Base-by-base conservation (phyloP, 2,888 invertebrate species). In the Agrochola circellaris region DNA sequence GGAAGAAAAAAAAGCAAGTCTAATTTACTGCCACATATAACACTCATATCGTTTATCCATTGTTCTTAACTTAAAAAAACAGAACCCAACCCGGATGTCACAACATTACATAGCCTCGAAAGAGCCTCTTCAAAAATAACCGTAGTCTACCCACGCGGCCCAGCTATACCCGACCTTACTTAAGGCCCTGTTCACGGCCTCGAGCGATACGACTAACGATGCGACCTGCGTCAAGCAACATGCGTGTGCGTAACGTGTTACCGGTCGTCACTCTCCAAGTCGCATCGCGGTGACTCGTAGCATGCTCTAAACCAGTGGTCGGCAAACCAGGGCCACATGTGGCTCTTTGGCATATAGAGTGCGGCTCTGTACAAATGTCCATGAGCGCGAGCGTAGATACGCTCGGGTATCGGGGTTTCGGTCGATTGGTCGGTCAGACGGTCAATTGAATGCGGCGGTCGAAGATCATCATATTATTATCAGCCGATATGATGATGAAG, bases 71-170 rank as follows among this genome's bases (percentile, higher is more conserved):
- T n/a, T n/a, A 20, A 61, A 67, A 26, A 70, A 72, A 60, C 5
- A 56, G 15, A 54, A 30, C 42, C 26, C 7, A 9, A 34, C 45
- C 61, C 56, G 51, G 70, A 69, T 66, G 8, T 70, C 38, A 56
- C 9, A 77, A 65, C 23, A 42, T 60, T 48, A 54, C n/a, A 64
- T 34, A 54, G 17, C 51, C 30, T 70, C 42, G 23, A 51, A 71
- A 17, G 30, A 34, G 64, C 48, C 54, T 51, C 60, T 72, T 48
- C 42, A 73, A 81, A 75, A 85, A 51, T 75, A 77, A 11, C 62
- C 74, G 77, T 62, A 70, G 54, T 51, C 34, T 73, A 23, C 74
- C 74, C 65, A 61, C 82, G 68, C 51, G 34, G 58, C 56, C 30
- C 26, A 15, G 51, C 30, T 34, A 65, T 58, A 73, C 64, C 45